phyloP scores from a whole-genome alignment of 2,797 vertebrate genomes.

The Gila robusta region DNA sequence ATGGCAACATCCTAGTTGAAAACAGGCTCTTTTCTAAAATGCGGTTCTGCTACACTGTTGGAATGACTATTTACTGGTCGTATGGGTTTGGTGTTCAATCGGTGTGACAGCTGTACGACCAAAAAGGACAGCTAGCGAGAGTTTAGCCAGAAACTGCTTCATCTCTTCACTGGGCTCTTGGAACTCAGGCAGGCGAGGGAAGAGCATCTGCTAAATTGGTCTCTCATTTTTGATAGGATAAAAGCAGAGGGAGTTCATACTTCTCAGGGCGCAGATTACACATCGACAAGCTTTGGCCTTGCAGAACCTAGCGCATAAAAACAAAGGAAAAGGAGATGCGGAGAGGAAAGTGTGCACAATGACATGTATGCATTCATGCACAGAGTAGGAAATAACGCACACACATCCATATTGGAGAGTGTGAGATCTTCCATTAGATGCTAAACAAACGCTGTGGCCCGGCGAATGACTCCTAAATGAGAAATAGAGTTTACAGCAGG shows the following conservation, averaged over 20 bases:
- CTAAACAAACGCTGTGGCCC: slow-evolving; percentile 73
- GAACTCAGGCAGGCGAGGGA: slow-evolving; percentile 69
- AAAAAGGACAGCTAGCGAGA: neutral
- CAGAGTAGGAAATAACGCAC: neutral
- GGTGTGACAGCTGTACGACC: slow-evolving; percentile 11
- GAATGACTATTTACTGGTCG: slow-evolving; percentile 1
- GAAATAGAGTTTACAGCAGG: slow-evolving; percentile 70
- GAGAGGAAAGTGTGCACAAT: slow-evolving; percentile 3
- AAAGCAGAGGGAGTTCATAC: neutral
- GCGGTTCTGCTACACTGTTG: neutral
- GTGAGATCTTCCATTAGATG: slow-evolving; percentile 71
- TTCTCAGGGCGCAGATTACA: slow-evolving; percentile 16
- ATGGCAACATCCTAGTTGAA: neutral
- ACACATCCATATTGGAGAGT: slow-evolving; percentile 40
- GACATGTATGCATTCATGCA: slow-evolving; percentile 37
- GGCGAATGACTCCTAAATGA: slow-evolving; percentile 75
- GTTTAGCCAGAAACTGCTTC: slow-evolving; percentile 25
- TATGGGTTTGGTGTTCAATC: neutral
- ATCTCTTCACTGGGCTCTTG: slow-evolving; percentile 25
- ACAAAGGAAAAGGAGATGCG: neutral
- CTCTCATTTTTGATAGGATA: slow-evolving; percentile 70
- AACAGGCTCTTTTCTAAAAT: neutral
- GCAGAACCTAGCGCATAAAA: neutral
- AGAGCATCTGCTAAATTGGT: slow-evolving; percentile 78
- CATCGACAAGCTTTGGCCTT: slow-evolving; percentile 23